These are phyloP conservation scores for Glossosoma conforme DNA, from an alignment of 1,140 invertebrate genomes.

Conservation along the genomic window DNA sequence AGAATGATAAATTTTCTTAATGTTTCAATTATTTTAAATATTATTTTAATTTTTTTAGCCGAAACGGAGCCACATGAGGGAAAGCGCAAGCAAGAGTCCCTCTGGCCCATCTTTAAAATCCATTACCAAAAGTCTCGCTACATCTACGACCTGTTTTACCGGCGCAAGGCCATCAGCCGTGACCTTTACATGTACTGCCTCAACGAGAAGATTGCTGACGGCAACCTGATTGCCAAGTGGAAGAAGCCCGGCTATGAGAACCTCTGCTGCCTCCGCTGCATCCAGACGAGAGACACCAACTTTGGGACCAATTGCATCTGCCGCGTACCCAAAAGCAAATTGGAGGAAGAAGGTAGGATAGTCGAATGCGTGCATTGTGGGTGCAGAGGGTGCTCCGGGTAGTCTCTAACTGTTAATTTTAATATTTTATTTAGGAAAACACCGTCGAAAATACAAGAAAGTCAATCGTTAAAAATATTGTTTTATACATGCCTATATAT, in stretches of 20 bases:
- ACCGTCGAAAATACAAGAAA: background rate
- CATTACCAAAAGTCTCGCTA: conserved; percentile 98
- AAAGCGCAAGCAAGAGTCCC: conserved; percentile 94
- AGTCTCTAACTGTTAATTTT: conserved; percentile 6
- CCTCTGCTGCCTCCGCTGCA: conserved; percentile 96
- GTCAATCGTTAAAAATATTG: background rate
- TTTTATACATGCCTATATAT: no score
- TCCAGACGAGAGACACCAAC: conserved; percentile 97
- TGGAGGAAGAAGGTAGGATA: conserved; percentile 97
- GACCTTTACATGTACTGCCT: conserved; percentile 97
- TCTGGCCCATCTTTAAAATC: conserved; percentile 99
- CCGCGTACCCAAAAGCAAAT: conserved; percentile 94
- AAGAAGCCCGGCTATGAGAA: conserved; percentile 99
- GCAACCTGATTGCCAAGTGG: conserved; percentile 98
- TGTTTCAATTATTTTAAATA: no score
- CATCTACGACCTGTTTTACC: conserved; percentile 95
- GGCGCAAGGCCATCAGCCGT: conserved; percentile 93
- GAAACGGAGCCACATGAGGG: conserved; percentile 99
- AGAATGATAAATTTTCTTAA: no score
- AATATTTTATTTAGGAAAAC: background rate
- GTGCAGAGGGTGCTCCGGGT: conserved; percentile 92
- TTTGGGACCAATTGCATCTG: conserved; percentile 99
- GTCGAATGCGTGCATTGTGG: conserved; percentile 98
- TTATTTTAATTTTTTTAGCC: no score
- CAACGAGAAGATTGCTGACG: conserved; percentile 95